Conservation (phyloP, 2,797 vertebrate genomes). For the Acanthopagrus latus region DNA sequence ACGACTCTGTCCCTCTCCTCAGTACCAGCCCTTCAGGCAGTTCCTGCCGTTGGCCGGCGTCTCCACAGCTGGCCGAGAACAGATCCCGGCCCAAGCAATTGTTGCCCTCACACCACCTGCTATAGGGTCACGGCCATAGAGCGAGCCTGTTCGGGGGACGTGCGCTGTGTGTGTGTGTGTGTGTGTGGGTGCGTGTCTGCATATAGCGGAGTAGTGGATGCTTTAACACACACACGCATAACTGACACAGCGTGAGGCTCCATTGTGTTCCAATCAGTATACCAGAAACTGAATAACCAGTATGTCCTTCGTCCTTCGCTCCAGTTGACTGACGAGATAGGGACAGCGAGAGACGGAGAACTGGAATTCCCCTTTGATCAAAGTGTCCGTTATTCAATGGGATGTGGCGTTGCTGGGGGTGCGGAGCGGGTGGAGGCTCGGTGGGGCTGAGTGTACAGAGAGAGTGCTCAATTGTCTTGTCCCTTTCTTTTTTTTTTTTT, state of each 20-base stretch:
- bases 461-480: conserved; percentile 78
- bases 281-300: conserved; percentile 65
- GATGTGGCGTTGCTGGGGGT: conserved; percentile 70
- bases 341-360: conserved; percentile 50
- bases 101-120: conserved; percentile 73
- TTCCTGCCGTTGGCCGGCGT: conserved; percentile 50
- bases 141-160: conserved; percentile 14
- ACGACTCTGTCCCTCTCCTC: background rate
- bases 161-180: conserved; percentile 29
- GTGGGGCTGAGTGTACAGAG: conserved; percentile 39
- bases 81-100: conserved; percentile 53
- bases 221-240: conserved; percentile 63
- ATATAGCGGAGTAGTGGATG: conserved; percentile 49
- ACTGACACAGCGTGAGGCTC: conserved; percentile 71
- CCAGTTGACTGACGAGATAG: conserved; percentile 65
- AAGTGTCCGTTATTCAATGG: conserved; percentile 76
- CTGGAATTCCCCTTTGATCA: conserved; percentile 80
- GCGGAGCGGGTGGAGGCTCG: conserved; percentile 22
- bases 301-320: conserved; percentile 67
- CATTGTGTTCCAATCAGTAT: conserved; percentile 74
- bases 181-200: conserved; percentile 12
- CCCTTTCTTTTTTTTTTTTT: conserved; percentile 79
- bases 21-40: background rate
- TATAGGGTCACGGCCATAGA: conserved; percentile 45
- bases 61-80: conserved; percentile 68